Percentiles rank a stretch among this genome's conserved stretches.
These are phyloP conservation scores for Ricordea florida DNA, from an alignment of 92 coral and sea anemone genomes.

Conservation along the genomic window DNA sequence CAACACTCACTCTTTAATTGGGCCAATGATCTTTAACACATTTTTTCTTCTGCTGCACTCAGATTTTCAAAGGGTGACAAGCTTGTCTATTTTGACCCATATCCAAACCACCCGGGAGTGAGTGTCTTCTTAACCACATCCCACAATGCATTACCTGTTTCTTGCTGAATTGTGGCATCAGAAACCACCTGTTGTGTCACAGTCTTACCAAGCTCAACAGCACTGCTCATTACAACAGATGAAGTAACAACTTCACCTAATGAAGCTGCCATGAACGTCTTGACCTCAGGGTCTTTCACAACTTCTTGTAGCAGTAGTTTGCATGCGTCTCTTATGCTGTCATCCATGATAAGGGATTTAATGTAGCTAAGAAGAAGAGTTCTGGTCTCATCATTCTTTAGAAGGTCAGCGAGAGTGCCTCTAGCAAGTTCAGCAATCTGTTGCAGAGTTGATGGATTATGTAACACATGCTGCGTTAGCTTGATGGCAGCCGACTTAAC, in stretches of 20 bases:
- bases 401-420: slow-evolving; percentile 54
- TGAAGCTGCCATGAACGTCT: slow-evolving; percentile 83
- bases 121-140: slow-evolving; percentile 76
- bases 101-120: slow-evolving; percentile 89
- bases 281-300: slow-evolving; percentile 74
- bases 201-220: slow-evolving; percentile 83
- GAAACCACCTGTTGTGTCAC: slow-evolving; percentile 89
- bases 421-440: slow-evolving; percentile 78
- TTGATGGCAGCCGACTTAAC: slow-evolving; percentile 71
- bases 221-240: slow-evolving; percentile 76
- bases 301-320: slow-evolving; percentile 64
- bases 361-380: slow-evolving; percentile 58
- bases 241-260: slow-evolving; percentile 86
- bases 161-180: slow-evolving; percentile 77
- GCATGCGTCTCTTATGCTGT: slow-evolving; percentile 73
- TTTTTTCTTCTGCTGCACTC: no score
- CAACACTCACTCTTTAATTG: no score
- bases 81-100: no score
- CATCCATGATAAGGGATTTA: slow-evolving; percentile 77
- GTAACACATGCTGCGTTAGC: slow-evolving; percentile 72
- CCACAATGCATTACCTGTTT: slow-evolving; percentile 98
- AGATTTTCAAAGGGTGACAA: no score
- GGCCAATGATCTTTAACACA: no score
- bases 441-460: slow-evolving; percentile 72
- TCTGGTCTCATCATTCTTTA: slow-evolving; percentile 62